Evolutionary conservation across 2,797 vertebrate genomes (phyloP).

Genomic region (Heteromormyrus szaboi): DNA sequence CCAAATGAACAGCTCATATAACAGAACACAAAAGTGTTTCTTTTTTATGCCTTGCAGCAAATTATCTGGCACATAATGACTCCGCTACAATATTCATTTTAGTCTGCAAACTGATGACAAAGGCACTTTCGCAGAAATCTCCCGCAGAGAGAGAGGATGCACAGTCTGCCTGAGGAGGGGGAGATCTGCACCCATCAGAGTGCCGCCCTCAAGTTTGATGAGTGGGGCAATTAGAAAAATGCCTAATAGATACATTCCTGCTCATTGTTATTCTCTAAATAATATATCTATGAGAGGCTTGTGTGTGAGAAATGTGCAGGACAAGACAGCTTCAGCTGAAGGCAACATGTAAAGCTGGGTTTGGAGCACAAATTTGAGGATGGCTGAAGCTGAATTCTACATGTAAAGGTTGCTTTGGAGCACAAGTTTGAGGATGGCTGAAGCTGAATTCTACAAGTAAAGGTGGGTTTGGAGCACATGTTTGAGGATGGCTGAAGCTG

Average conservation of each 20-base stretch:
- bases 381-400: neutral
- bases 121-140: conserved; percentile 22
- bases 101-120: conserved; percentile 28
- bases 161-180: neutral
- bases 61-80: conserved; percentile 25
- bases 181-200: neutral
- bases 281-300: neutral
- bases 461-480: neutral
- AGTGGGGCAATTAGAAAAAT: neutral
- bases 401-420: neutral
- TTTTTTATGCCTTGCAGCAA: neutral
- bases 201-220: neutral
- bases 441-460: neutral
- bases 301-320: neutral
- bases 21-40: neutral
- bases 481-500: neutral
- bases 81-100: conserved; percentile 23
- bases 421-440: neutral
- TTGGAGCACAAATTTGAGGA: neutral
- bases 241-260: neutral
- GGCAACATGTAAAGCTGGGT: neutral
- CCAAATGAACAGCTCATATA: conserved; percentile 25
- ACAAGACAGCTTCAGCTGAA: neutral
- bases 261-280: neutral
- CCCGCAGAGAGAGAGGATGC: neutral